Evolutionary conservation across 2,113 vertebrate genomes (phyloP), one percentile per base, ranked within the genome.

Genomic region (Etheostoma spectabile): DNA sequence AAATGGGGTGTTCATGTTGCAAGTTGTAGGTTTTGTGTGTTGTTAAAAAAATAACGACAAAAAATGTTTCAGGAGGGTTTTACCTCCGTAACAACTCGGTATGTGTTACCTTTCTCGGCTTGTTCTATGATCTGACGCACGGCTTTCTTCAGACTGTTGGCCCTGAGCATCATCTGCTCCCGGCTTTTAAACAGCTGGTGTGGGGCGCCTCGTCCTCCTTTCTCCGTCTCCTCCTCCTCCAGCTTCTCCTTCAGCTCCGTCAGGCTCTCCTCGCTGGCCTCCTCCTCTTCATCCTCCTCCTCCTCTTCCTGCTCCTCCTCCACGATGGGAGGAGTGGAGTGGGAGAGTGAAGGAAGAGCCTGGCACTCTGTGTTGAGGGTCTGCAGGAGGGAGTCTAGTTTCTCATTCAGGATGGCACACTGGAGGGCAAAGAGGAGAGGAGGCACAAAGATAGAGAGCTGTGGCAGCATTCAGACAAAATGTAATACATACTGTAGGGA

Each of bases 91-190:
- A 61, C 11, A 52, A 51, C 46, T 15, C 16, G 16, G 21, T 10
- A 2, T 19, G 3, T 8, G 52, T 65, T 69, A 99, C 98, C 97
- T 96, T 96, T 97, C 93, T 97, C 96, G 1, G 97, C 97, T 92
- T 99, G 98, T 83, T 99, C 97, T 49, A 99, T 98, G 92, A 99
- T 97, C 90, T 99, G 97, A 62, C 98, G 94, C 71, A 99, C 96
- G 0, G 98, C 98, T 86, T 99, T 99, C 94, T 99, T 99, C 90
- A 99, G 94, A 84, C 98, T 99, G 93, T 99, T 98, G 66, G 98
- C 98, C 42, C 98, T 89, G 16, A 98, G 94, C 97, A 99, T 96
- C 74, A 99, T 94, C 86, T 97, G 97, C 79, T 99, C 97, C 51
- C 94, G 95, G 2, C 97, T 95, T 74, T 94, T 97, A 87, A 96